Percentiles rank a stretch among this genome's conserved stretches.
Conservation (phyloP, 1,140 invertebrate genomes). For the Nautilus pompilius region DNA sequence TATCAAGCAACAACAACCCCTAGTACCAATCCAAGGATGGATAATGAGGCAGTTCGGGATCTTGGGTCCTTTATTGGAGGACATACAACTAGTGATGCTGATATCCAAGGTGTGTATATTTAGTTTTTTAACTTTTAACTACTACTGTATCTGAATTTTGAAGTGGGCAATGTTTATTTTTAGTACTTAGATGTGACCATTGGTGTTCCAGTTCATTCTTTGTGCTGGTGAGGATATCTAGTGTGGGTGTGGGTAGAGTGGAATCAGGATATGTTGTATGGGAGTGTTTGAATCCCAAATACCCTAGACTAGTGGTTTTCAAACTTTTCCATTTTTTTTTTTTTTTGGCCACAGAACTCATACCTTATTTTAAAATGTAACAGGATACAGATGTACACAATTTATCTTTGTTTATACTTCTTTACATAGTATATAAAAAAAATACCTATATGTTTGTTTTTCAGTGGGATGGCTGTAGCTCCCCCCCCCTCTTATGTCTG, state of each 20-base stretch:
- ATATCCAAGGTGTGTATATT: conserved; percentile 34
- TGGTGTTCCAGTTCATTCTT: background rate
- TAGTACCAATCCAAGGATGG: background rate
- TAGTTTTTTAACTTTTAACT: background rate
- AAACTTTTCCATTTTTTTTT: too few relatives aligned
- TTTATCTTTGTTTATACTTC: too few relatives aligned
- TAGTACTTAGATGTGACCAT: background rate
- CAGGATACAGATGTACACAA: too few relatives aligned
- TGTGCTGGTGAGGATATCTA: background rate
- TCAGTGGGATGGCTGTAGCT: too few relatives aligned
- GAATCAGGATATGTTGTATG: background rate
- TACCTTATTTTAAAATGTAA: too few relatives aligned
- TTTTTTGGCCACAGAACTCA: too few relatives aligned
- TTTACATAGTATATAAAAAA: too few relatives aligned
- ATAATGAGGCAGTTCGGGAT: conserved; percentile 25
- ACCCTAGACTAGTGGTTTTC: background rate
- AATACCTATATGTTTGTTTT: too few relatives aligned
- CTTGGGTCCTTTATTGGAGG: conserved; percentile 34
- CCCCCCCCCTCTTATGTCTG: too few relatives aligned
- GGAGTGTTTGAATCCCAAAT: background rate
- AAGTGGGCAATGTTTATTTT: background rate
- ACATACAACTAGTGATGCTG: conserved; percentile 40
- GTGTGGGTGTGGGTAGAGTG: background rate
- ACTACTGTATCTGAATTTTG: background rate
- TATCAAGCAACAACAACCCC: too few relatives aligned